Conservation (phyloP, 2,797 vertebrate species). For the Glyptemys insculpta region DNA sequence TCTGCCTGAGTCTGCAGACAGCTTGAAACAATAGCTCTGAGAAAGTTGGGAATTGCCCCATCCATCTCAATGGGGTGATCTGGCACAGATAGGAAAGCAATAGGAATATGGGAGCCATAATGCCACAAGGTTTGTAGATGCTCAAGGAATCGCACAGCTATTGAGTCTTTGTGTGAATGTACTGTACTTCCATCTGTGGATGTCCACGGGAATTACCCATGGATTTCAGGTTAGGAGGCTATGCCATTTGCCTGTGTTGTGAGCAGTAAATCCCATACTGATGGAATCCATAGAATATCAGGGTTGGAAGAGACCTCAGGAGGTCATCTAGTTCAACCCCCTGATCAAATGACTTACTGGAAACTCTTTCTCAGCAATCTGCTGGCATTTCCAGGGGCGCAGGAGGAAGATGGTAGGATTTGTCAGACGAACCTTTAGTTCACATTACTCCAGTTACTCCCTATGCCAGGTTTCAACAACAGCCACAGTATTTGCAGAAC, state of each 20-base stretch:
- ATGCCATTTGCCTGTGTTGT: background rate
- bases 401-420: background rate
- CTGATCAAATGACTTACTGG: background rate
- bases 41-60: background rate
- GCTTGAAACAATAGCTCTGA: background rate
- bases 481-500: slow-evolving; percentile 27
- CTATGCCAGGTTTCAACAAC: slow-evolving; percentile 8
- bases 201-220: background rate
- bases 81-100: background rate
- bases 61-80: background rate
- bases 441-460: background rate
- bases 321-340: too few relatives aligned
- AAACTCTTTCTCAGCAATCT: background rate
- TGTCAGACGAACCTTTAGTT: slow-evolving; percentile 5
- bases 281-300: background rate
- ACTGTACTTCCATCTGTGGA: background rate
- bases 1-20: background rate
- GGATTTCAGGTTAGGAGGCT: background rate
- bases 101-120: background rate
- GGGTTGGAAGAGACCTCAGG: too few relatives aligned
- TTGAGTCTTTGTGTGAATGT: background rate
- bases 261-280: background rate
- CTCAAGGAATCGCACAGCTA: background rate
- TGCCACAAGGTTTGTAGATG: background rate
- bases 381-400: background rate